phyloP scores from a whole-genome alignment of 2,113 vertebrate genomes.

The Eonycteris spelaea region DNA sequence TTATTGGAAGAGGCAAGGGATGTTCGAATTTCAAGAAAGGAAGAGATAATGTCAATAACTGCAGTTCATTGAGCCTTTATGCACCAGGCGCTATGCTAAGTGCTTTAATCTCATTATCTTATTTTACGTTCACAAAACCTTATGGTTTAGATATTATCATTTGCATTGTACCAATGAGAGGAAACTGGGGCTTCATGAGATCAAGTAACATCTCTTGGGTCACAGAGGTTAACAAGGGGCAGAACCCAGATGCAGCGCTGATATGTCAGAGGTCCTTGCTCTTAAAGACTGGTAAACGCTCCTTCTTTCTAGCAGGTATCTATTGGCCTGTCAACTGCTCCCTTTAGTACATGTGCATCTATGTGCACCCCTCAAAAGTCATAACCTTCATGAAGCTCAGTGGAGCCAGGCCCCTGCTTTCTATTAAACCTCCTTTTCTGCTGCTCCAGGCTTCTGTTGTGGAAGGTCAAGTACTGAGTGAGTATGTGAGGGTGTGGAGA shows the following conservation, averaged over 20 bases:
- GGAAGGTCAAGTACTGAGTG: background rate
- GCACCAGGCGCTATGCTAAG: background rate
- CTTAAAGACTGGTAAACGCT: background rate
- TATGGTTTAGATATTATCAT: background rate
- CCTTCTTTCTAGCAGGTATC: background rate
- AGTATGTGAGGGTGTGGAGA: background rate
- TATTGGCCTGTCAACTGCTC: background rate
- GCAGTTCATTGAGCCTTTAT: background rate
- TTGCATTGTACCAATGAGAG: background rate
- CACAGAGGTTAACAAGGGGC: background rate
- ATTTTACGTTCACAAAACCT: background rate
- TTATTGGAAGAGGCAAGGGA: background rate
- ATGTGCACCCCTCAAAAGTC: background rate
- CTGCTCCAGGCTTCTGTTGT: background rate
- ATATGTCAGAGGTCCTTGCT: background rate
- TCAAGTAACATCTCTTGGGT: background rate
- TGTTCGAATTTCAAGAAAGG: constrained; percentile 25
- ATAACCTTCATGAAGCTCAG: too few relatives aligned
- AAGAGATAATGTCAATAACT: background rate
- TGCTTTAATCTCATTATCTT: background rate
- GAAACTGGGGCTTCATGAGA: background rate
- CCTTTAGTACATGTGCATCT: background rate
- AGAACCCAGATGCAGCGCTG: background rate
- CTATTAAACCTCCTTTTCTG: background rate
- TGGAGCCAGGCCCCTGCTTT: background rate